phyloP scores from a whole-genome alignment of 2,888 invertebrate genomes.

The Xestia ashworthii region DNA sequence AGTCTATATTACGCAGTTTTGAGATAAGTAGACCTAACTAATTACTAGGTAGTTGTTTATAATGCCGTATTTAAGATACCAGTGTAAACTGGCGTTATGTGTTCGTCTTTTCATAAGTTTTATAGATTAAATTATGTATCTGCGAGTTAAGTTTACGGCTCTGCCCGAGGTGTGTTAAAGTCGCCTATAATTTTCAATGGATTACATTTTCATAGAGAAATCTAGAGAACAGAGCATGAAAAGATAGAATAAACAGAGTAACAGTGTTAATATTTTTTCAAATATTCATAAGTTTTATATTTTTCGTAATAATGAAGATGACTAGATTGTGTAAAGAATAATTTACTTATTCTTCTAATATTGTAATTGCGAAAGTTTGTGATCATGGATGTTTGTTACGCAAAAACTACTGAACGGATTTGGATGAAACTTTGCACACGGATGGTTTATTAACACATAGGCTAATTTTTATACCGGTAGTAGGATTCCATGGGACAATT shows the following conservation, averaged over 20 bases:
- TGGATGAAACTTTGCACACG: too few relatives aligned
- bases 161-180: background rate
- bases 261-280: background rate
- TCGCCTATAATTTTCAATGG: background rate
- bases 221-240: background rate
- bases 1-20: constrained; percentile 1
- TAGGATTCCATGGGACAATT: too few relatives aligned
- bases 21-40: background rate
- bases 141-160: background rate
- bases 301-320: background rate
- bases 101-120: background rate
- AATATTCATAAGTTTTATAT: background rate
- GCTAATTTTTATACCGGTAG: too few relatives aligned
- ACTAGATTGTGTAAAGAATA: background rate
- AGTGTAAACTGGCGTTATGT: background rate
- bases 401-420: too few relatives aligned
- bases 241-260: background rate
- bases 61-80: background rate
- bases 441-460: too few relatives aligned
- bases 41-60: background rate
- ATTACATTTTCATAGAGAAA: background rate
- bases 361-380: too few relatives aligned
- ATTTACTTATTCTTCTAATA: background rate
- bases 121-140: background rate
- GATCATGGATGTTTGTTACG: too few relatives aligned